Percentiles rank a stretch among this genome's conserved stretches.
phyloP scores from a whole-genome alignment of 92 coral and sea anemone species.

The Palythoa grandis region DNA sequence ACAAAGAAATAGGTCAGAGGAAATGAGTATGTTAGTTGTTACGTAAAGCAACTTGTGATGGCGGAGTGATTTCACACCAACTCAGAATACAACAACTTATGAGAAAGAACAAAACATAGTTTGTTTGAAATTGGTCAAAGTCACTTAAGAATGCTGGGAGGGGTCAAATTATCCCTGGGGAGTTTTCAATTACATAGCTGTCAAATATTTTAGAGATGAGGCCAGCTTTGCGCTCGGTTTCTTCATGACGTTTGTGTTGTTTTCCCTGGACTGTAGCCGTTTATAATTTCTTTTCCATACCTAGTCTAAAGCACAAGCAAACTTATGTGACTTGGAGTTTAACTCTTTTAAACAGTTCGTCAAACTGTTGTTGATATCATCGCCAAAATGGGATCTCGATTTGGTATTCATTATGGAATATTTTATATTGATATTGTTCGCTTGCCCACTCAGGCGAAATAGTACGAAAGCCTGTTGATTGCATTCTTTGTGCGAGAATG shows the following conservation, averaged over 20 bases:
- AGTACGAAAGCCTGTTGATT: slow-evolving; percentile 59
- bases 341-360: not conserved
- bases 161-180: slow-evolving; percentile 60
- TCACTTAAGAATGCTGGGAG: slow-evolving; percentile 65
- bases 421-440: slow-evolving; percentile 44
- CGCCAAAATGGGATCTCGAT: slow-evolving; percentile 18
- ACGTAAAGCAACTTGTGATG: slow-evolving; percentile 21
- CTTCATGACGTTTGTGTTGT: slow-evolving; percentile 11
- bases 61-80: not conserved
- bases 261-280: not conserved
- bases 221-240: not conserved
- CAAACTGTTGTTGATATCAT: slow-evolving; percentile 25
- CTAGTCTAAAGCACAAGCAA: slow-evolving; percentile 1
- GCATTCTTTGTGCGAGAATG: slow-evolving; percentile 81
- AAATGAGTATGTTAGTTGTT: not conserved
- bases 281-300: not conserved
- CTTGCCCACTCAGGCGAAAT: slow-evolving; percentile 46
- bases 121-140: slow-evolving; percentile 41
- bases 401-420: slow-evolving; percentile 35
- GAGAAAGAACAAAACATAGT: slow-evolving; percentile 33
- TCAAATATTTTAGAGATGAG: slow-evolving; percentile 63
- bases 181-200: slow-evolving; percentile 58
- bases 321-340: not conserved
- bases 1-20: not conserved
- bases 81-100: not conserved